phyloP scores from a whole-genome alignment of 2,888 invertebrate species.

The Dynastes tityus region DNA sequence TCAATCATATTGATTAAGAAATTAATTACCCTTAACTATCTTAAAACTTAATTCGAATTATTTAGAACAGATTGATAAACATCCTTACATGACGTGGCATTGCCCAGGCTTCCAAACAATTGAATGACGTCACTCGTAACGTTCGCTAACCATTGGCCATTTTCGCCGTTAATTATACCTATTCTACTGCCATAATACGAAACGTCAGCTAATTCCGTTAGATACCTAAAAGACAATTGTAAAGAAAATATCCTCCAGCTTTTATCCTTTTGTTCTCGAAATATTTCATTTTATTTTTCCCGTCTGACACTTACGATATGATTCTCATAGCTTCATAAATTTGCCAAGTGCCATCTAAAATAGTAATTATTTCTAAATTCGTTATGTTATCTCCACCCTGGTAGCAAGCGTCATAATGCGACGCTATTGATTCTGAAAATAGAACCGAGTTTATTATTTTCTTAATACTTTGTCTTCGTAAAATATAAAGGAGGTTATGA shows the following conservation, averaged over 20 bases:
- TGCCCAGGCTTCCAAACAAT: constrained; percentile 60
- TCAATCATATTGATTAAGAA: too few species aligned
- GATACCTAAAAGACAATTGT: constrained; percentile 69
- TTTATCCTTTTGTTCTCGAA: background rate
- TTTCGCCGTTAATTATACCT: constrained; percentile 77
- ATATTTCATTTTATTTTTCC: background rate
- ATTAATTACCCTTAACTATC: too few species aligned
- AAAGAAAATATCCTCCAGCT: constrained; percentile 15
- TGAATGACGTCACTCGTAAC: constrained; percentile 74
- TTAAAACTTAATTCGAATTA: background rate
- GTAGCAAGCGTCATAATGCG: constrained; percentile 65
- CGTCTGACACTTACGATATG: constrained; percentile 47
- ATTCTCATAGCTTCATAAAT: constrained; percentile 68
- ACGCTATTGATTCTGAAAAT: constrained; percentile 57
- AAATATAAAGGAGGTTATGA: constrained; percentile 41
- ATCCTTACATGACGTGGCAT: constrained; percentile 47
- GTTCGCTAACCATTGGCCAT: constrained; percentile 76
- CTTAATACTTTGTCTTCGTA: constrained; percentile 6
- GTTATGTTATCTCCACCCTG: constrained; percentile 66
- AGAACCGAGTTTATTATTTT: constrained; percentile 32
- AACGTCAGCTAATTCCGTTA: constrained; percentile 75
- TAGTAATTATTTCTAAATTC: constrained; percentile 73
- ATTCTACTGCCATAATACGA: constrained; percentile 75
- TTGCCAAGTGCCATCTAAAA: constrained; percentile 76
- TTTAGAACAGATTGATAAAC: too few species aligned